phyloP scores from a whole-genome alignment of 2,113 vertebrate genomes.

The Sceloporus undulatus region DNA sequence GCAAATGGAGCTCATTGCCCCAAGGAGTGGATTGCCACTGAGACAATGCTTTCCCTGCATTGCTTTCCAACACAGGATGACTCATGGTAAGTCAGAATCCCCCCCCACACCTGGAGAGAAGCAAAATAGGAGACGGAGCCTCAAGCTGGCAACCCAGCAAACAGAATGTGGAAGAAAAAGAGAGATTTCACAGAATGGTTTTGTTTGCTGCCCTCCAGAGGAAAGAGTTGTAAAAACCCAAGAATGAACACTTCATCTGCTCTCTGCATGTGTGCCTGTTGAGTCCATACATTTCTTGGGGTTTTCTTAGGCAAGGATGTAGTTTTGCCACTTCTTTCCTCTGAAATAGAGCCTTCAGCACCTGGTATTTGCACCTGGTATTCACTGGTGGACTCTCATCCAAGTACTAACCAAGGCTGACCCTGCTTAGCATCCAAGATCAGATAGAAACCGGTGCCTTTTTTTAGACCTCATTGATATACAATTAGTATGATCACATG shows the following conservation, averaged over 20 bases:
- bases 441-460: too few species aligned
- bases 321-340: too few species aligned
- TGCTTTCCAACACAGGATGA: background rate
- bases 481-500: too few species aligned
- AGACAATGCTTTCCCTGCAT: background rate
- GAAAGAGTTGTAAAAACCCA: background rate
- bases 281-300: too few species aligned
- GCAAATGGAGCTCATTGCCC: background rate
- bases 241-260: background rate
- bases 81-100: background rate
- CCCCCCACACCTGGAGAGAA: background rate
- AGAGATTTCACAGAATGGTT: background rate
- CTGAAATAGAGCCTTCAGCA: too few species aligned
- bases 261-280: too few species aligned
- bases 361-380: too few species aligned
- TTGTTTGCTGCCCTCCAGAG: slow-evolving; percentile 34
- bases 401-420: too few species aligned
- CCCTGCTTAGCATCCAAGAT: too few species aligned
- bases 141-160: background rate
- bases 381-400: too few species aligned
- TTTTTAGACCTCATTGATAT: too few species aligned
- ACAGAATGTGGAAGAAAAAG: background rate
- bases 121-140: background rate
- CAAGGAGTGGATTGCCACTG: background rate
- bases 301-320: too few species aligned